phyloP scores from a whole-genome alignment of 2,888 invertebrate genomes.

The Congeria kusceri region DNA sequence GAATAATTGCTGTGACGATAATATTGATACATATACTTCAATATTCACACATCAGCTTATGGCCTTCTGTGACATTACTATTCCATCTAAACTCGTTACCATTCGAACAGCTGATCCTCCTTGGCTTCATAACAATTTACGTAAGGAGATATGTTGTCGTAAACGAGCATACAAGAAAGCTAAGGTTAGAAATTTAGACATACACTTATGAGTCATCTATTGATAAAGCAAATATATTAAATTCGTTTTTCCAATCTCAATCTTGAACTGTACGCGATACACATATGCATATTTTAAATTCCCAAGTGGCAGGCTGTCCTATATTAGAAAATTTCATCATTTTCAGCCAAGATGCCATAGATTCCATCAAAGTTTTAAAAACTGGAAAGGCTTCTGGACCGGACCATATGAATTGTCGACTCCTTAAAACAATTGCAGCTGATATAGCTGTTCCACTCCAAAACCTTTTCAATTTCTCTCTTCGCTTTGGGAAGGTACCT shows the following conservation, averaged over 20 bases:
- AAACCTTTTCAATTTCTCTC: conserved; percentile 22
- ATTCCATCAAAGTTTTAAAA: conserved; percentile 18
- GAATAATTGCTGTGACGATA: too few relatives aligned
- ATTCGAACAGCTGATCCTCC: too few relatives aligned
- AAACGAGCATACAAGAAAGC: too few relatives aligned
- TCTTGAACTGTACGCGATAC: not conserved
- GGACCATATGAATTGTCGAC: conserved; percentile 16
- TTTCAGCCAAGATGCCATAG: not conserved
- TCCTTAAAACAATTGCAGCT: conserved; percentile 13
- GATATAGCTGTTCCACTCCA: not conserved
- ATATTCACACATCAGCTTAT: too few relatives aligned
- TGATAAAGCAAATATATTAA: not conserved
- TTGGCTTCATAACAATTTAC: too few relatives aligned
- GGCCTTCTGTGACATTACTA: too few relatives aligned
- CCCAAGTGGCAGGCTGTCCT: not conserved
- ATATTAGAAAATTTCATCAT: not conserved
- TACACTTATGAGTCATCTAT: not conserved
- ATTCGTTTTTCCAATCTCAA: conserved; percentile 1
- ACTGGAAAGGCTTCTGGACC: conserved; percentile 16
- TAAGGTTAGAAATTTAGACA: too few relatives aligned
- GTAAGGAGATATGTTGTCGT: too few relatives aligned
- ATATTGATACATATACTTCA: too few relatives aligned
- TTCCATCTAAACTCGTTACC: too few relatives aligned
- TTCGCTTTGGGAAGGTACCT: conserved; percentile 18
- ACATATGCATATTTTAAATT: not conserved